phyloP scores from a whole-genome alignment of 2,888 invertebrate species.

The Agrotis exclamationis region DNA sequence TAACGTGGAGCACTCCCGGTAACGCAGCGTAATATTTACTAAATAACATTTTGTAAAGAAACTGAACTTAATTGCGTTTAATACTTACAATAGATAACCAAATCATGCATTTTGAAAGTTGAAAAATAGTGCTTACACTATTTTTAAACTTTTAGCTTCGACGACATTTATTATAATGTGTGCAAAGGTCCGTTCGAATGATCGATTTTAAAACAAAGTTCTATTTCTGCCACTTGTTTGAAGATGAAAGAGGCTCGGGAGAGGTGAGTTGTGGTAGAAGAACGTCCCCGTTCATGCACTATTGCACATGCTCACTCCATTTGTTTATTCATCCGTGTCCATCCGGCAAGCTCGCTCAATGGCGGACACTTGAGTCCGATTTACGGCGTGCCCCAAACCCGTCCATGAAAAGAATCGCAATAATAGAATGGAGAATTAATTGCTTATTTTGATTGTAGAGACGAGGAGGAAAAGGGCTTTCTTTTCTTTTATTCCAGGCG shows the following conservation, averaged over 20 bases:
- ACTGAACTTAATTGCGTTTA: no score
- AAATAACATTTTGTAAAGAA: no score
- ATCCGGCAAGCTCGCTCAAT: neutral
- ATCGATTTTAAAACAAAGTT: neutral
- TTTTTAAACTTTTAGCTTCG: no score
- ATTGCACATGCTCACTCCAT: slow-evolving; percentile 20
- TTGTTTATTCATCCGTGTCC: neutral
- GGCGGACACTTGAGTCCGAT: slow-evolving; percentile 36
- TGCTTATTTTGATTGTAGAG: slow-evolving; percentile 29
- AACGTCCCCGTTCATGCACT: slow-evolving; percentile 7
- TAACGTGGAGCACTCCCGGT: slow-evolving; percentile 5
- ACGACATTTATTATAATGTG: no score
- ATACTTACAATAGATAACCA: no score
- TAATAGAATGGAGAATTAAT: slow-evolving; percentile 46
- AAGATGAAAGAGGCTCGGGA: slow-evolving; percentile 3
- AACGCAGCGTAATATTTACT: no score
- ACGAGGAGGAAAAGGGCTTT: neutral
- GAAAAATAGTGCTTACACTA: no score
- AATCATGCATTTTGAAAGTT: no score
- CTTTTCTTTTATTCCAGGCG: neutral
- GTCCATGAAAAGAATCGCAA: slow-evolving; percentile 34
- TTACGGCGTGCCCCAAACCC: slow-evolving; percentile 15
- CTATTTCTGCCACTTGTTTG: slow-evolving; percentile 20
- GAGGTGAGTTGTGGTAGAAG: neutral
- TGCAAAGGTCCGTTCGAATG: no score